Conservation (phyloP, 2,113 vertebrate species). For the Forbesichthys agassizii region DNA sequence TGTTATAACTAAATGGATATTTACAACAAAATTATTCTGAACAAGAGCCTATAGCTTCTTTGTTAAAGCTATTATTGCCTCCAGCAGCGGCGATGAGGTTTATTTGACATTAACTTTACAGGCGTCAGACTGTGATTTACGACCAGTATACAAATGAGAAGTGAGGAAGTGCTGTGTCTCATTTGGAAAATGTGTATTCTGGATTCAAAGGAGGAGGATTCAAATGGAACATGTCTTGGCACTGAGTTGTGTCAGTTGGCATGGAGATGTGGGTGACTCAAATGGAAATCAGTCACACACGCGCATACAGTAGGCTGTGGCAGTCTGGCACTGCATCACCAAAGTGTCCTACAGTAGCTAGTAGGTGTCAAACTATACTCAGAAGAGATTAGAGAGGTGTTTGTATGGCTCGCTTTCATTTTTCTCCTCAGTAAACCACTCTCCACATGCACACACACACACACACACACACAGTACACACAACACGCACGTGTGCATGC, state of each 20-base stretch:
- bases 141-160: slow-evolving; percentile 15
- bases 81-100: background rate
- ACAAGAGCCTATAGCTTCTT: too few species aligned
- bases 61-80: too few species aligned
- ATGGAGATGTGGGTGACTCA: slow-evolving; percentile 32
- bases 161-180: slow-evolving; percentile 17
- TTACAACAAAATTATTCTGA: too few species aligned
- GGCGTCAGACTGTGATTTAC: slow-evolving; percentile 12
- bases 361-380: slow-evolving; percentile 18
- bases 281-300: slow-evolving; percentile 32
- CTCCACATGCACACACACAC: background rate
- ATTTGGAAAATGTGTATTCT: slow-evolving; percentile 31
- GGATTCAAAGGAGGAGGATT: slow-evolving; percentile 23
- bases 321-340: slow-evolving; percentile 36
- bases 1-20: too few species aligned
- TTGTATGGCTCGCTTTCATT: too few species aligned
- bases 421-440: too few species aligned
- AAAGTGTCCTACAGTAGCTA: slow-evolving; percentile 31
- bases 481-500: background rate
- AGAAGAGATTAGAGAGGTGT: slow-evolving; percentile 30
- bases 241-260: slow-evolving; percentile 37
- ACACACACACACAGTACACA: background rate
- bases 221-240: slow-evolving; percentile 25
- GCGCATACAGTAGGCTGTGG: slow-evolving; percentile 23
- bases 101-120: background rate